Conservation (phyloP, 2,113 vertebrate species). For the Scolopax mira region DNA sequence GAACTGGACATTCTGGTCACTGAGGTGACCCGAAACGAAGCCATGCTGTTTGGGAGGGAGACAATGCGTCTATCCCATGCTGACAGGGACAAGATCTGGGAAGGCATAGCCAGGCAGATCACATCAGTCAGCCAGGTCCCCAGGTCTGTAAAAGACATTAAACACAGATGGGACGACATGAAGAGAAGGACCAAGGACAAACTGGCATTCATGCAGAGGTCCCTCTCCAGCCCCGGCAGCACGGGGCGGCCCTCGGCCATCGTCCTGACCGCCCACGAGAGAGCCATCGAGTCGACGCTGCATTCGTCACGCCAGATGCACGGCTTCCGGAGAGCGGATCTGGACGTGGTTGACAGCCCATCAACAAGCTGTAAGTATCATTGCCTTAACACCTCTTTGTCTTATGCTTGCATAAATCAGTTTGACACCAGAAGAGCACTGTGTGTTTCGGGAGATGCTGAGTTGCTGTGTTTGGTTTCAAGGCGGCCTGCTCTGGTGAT, state of each 20-base stretch:
- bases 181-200: constrained; percentile 82
- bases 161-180: constrained; percentile 83
- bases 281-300: constrained; percentile 71
- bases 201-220: constrained; percentile 77
- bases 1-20: constrained; percentile 83
- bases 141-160: constrained; percentile 80
- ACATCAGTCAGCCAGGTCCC: constrained; percentile 78
- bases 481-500: neutral
- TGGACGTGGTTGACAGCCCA: constrained; percentile 68
- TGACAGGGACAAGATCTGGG: constrained; percentile 82
- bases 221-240: constrained; percentile 63
- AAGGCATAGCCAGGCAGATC: constrained; percentile 80
- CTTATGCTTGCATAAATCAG: neutral
- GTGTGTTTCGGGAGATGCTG: neutral
- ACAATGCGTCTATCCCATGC: constrained; percentile 76
- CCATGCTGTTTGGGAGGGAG: constrained; percentile 78
- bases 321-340: constrained; percentile 47
- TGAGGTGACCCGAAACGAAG: constrained; percentile 80
- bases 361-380: constrained; percentile 77
- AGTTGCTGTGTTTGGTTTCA: neutral
- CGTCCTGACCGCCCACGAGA: constrained; percentile 69
- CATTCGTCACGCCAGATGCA: constrained; percentile 49
- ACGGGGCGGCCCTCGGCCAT: constrained; percentile 58
- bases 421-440: neutral
- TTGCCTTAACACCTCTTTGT: constrained; percentile 39